phyloP scores from a whole-genome alignment of 2,113 vertebrate species.

The Thalassoma bifasciatum region DNA sequence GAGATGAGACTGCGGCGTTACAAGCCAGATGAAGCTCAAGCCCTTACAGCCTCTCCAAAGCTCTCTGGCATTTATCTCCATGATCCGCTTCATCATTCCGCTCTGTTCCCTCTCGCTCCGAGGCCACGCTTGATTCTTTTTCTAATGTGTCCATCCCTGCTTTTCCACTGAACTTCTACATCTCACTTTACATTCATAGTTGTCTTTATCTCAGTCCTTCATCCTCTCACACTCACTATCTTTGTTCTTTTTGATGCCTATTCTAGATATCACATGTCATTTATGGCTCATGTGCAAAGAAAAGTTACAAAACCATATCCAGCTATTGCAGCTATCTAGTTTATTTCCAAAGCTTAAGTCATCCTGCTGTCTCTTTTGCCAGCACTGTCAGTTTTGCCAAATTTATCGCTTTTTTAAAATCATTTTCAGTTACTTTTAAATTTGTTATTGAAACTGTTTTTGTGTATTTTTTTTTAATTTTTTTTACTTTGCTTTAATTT shows the following conservation, averaged over 20 bases:
- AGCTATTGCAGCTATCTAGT: background rate
- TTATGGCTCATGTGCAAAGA: background rate
- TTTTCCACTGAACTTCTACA: conserved; percentile 22
- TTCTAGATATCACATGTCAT: background rate
- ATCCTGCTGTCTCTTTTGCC: no score
- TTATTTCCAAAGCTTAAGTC: background rate
- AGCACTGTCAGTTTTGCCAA: no score
- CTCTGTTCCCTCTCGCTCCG: conserved; percentile 11
- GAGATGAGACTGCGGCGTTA: conserved; percentile 48
- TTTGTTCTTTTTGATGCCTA: conserved; percentile 23
- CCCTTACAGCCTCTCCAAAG: conserved; percentile 52
- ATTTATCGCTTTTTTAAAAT: no score
- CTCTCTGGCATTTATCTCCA: conserved; percentile 51
- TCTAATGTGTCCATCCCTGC: conserved; percentile 21
- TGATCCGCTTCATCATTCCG: conserved; percentile 57
- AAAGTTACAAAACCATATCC: background rate
- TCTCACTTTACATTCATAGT: conserved; percentile 41
- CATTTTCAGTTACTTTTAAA: no score
- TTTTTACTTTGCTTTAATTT: no score
- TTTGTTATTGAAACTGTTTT: no score
- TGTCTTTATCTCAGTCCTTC: background rate
- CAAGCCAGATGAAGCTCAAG: conserved; percentile 48
- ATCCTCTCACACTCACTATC: background rate
- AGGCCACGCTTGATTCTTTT: conserved; percentile 21
- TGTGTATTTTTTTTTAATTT: no score